A percentile compares a stretch with the other conserved stretches of the same genome.
phyloP scores from a whole-genome alignment of 2,797 vertebrate genomes.

The Schizothorax lantsangensis region DNA sequence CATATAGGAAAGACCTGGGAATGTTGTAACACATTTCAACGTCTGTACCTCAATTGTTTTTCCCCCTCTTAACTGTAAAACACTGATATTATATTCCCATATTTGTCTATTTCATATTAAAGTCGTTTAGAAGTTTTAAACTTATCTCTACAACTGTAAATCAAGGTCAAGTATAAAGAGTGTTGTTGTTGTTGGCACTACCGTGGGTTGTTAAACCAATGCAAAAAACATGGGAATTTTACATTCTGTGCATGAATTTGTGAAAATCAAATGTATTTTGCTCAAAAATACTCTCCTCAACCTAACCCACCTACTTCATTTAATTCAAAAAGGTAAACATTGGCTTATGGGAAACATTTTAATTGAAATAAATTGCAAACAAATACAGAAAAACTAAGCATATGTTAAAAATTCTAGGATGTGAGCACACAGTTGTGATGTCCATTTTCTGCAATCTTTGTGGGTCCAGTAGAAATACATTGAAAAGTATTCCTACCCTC shows the following conservation, averaged over 20 bases:
- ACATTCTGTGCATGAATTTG: background rate
- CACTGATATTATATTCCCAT: background rate
- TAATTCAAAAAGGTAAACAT: background rate
- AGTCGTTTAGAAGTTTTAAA: background rate
- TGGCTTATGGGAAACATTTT: too few species aligned
- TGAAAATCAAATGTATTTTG: background rate
- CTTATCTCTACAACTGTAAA: slow-evolving; percentile 1
- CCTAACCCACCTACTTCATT: background rate
- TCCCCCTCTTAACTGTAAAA: background rate
- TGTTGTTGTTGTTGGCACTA: background rate
- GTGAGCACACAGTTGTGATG: background rate
- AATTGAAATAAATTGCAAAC: background rate
- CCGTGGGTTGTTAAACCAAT: background rate
- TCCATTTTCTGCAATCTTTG: background rate
- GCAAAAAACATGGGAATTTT: background rate
- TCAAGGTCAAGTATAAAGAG: slow-evolving; percentile 18
- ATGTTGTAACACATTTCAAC: background rate
- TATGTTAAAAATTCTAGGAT: background rate
- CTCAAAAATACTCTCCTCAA: background rate
- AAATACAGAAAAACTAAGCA: background rate
- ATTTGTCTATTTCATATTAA: background rate
- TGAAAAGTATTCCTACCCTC: background rate
- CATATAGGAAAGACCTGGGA: background rate
- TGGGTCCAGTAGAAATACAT: background rate
- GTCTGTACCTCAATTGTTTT: background rate